phyloP scores from a whole-genome alignment of 2,797 vertebrate genomes.

The Orestias chungarensis region DNA sequence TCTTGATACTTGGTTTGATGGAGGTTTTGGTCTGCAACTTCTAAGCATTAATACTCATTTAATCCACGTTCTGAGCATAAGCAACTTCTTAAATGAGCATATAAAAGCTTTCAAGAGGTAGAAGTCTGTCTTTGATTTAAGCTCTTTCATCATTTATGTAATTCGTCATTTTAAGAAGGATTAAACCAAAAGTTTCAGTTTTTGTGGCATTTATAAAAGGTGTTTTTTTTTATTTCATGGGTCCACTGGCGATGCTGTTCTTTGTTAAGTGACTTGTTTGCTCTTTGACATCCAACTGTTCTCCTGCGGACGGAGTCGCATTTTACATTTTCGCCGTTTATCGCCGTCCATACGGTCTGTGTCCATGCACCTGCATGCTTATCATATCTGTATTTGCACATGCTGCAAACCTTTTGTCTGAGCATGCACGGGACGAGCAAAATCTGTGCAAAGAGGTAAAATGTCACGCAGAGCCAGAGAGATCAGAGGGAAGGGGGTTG shows the following conservation, averaged over 20 bases:
- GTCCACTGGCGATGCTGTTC: background rate
- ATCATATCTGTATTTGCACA: background rate
- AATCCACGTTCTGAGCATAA: background rate
- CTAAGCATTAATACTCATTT: no score
- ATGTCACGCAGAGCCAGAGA: constrained; percentile 46
- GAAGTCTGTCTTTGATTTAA: background rate
- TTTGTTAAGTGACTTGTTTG: constrained; percentile 14
- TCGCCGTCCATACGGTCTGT: constrained; percentile 4
- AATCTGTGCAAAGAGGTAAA: constrained; percentile 31
- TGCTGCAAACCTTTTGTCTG: constrained; percentile 4
- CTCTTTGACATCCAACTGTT: constrained; percentile 20
- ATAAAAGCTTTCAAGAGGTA: background rate
- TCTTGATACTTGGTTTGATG: no score
- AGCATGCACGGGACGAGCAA: constrained; percentile 7
- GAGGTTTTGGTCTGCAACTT: no score
- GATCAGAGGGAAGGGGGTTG: constrained; percentile 24
- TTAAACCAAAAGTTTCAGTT: background rate
- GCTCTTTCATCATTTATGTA: background rate
- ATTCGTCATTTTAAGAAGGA: background rate
- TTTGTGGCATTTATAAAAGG: background rate
- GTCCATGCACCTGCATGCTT: constrained; percentile 9
- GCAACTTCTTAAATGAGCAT: background rate
- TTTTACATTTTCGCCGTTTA: constrained; percentile 65
- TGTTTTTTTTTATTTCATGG: background rate
- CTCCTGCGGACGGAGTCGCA: constrained; percentile 45